Evolutionary conservation across 1,140 invertebrate genomes (phyloP).

Genomic region (Drosophila tristis): DNA sequence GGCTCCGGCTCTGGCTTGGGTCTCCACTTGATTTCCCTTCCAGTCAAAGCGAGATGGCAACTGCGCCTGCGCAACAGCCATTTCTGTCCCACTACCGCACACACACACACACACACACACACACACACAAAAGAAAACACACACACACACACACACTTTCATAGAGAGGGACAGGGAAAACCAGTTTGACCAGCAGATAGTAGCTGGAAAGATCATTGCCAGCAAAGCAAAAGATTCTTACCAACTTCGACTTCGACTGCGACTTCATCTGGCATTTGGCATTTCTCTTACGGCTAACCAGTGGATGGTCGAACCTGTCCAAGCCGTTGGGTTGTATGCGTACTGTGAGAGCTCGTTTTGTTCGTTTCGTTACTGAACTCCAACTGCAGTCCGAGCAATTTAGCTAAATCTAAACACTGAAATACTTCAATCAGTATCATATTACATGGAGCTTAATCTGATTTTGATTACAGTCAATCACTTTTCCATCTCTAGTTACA

Average conservation of each 20-base stretch:
- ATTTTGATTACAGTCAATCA: too few relatives aligned
- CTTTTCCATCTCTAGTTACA: background rate
- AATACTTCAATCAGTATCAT: too few relatives aligned
- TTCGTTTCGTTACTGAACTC: too few relatives aligned
- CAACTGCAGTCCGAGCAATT: too few relatives aligned
- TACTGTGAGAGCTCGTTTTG: too few relatives aligned
- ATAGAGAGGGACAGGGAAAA: constrained; percentile 12
- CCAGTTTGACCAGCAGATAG: constrained; percentile 61
- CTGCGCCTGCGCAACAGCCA: constrained; percentile 53
- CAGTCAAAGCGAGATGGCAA: constrained; percentile 30
- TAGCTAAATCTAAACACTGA: too few relatives aligned
- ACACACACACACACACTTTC: background rate
- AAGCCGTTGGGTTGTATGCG: too few relatives aligned
- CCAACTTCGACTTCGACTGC: too few relatives aligned
- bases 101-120: constrained; percentile 5
- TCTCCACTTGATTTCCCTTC: background rate
- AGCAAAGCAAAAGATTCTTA: constrained; percentile 57
- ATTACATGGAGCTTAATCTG: too few relatives aligned
- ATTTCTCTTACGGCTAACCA: constrained; percentile 36
- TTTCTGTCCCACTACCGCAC: constrained; percentile 3
- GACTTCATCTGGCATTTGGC: constrained; percentile 32
- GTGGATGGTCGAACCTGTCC: background rate
- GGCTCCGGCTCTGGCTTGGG: constrained; percentile 8
- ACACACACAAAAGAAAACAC: constrained; percentile 18
- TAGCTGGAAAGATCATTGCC: constrained; percentile 28